A percentile compares a stretch with the other conserved stretches of the same genome.
These are phyloP conservation scores for Hyphantria cunea DNA, from an alignment of 1,140 invertebrate species.

Conservation along the genomic window DNA sequence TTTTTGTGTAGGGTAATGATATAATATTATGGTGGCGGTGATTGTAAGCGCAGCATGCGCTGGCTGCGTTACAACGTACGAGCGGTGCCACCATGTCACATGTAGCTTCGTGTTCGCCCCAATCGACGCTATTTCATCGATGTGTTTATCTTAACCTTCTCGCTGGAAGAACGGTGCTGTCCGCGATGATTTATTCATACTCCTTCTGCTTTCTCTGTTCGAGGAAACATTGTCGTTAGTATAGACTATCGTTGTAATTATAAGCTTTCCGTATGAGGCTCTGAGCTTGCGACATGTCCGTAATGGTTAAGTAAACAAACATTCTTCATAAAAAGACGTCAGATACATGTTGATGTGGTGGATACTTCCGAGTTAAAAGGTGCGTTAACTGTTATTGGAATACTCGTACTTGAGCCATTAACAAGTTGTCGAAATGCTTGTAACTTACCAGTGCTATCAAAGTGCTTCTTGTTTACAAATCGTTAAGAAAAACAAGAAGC, in stretches of 20 bases:
- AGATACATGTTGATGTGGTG: constrained; percentile 20
- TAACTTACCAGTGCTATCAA: constrained; percentile 8
- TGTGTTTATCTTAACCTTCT: constrained; percentile 68
- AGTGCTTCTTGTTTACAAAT: not conserved
- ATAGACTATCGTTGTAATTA: constrained; percentile 45
- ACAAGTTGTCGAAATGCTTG: constrained; percentile 16
- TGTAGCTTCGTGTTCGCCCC: constrained; percentile 56
- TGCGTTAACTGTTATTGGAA: constrained; percentile 27
- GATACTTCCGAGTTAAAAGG: constrained; percentile 26
- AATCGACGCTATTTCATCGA: constrained; percentile 67
- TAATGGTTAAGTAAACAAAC: constrained; percentile 19
- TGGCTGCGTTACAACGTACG: constrained; percentile 21
- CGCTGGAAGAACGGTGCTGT: constrained; percentile 38
- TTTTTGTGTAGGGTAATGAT: not conserved
- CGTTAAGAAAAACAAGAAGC: no score
- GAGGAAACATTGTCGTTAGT: constrained; percentile 49
- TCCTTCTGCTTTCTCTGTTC: constrained; percentile 54
- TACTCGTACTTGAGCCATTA: constrained; percentile 17
- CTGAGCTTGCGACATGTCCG: constrained; percentile 5
- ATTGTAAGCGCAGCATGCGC: constrained; percentile 30
- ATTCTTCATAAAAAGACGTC: constrained; percentile 27
- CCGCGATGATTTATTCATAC: constrained; percentile 70
- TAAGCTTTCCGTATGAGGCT: constrained; percentile 27
- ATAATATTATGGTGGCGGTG: constrained; percentile 9
- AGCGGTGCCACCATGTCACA: constrained; percentile 49